A percentile compares a stretch with the other conserved stretches of the same genome.
These are phyloP conservation scores for Cataglyphis altisquamis DNA, from an alignment of 2,888 invertebrate species.

Conservation along the genomic window DNA sequence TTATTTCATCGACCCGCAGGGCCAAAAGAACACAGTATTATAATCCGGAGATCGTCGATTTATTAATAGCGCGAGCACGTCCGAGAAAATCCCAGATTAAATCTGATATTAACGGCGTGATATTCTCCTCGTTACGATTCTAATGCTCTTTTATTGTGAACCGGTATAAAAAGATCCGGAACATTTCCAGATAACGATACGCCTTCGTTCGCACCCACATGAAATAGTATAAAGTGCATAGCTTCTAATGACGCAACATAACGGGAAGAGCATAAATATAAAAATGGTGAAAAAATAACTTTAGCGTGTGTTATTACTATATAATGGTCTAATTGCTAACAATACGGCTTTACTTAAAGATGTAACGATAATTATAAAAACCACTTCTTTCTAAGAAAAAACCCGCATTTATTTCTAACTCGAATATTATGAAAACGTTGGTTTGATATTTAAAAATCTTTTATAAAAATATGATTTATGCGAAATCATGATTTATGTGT, in stretches of 20 bases:
- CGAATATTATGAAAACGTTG: background rate
- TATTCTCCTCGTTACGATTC: background rate
- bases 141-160: background rate
- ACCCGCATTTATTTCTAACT: background rate
- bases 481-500: background rate
- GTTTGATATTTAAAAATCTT: background rate
- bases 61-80: background rate
- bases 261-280: background rate
- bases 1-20: background rate
- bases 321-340: background rate
- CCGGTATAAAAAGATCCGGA: background rate
- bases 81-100: background rate
- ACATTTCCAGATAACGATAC: slow-evolving; percentile 3
- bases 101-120: background rate
- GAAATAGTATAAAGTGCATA: background rate
- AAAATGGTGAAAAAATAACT: background rate
- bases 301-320: background rate
- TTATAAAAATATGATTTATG: background rate
- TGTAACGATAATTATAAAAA: slow-evolving; percentile 4
- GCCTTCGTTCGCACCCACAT: slow-evolving; percentile 8
- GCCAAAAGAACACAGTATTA: background rate
- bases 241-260: slow-evolving; percentile 12
- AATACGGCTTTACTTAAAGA: background rate
- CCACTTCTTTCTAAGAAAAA: background rate
- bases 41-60: background rate